Evolutionary conservation across 1,140 invertebrate genomes (phyloP).

Genomic region (Procambarus virginalis): DNA sequence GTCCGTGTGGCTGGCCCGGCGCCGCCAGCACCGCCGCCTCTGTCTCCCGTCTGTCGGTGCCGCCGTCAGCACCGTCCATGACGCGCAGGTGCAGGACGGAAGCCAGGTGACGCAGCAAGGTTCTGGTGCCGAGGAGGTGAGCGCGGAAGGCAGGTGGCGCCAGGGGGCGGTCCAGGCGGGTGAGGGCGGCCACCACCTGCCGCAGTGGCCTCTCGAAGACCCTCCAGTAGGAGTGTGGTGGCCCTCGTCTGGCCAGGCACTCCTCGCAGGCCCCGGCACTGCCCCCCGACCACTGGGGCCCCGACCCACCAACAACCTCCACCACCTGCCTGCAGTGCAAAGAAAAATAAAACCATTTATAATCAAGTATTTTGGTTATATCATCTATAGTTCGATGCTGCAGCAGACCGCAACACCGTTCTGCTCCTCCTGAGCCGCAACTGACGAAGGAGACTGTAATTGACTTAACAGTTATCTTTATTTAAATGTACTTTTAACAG

Average conservation of each 20-base stretch:
- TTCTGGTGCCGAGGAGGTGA: slow-evolving; percentile 38
- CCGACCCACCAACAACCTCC: slow-evolving; percentile 24
- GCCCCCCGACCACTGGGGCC: slow-evolving; percentile 46
- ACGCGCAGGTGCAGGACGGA: slow-evolving; percentile 46
- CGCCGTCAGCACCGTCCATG: neutral
- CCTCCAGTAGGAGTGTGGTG: slow-evolving; percentile 44
- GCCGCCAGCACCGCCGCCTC: slow-evolving; percentile 43
- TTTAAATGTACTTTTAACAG: too few relatives aligned
- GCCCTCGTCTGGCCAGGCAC: slow-evolving; percentile 47
- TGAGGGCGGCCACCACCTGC: slow-evolving; percentile 47
- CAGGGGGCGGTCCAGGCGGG: slow-evolving; percentile 49
- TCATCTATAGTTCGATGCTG: too few relatives aligned
- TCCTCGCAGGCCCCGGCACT: slow-evolving; percentile 57
- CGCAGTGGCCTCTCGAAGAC: slow-evolving; percentile 46
- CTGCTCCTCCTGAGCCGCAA: too few relatives aligned
- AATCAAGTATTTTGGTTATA: too few relatives aligned
- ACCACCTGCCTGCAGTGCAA: slow-evolving; percentile 24
- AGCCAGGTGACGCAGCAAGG: slow-evolving; percentile 45
- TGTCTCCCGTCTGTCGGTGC: neutral
- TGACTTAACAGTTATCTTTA: too few relatives aligned
- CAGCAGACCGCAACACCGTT: too few relatives aligned
- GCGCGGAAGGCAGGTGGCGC: slow-evolving; percentile 45
- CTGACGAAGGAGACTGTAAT: too few relatives aligned
- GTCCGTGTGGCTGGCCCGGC: slow-evolving; percentile 35
- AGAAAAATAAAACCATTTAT: neutral